Evolutionary conservation across 1,140 invertebrate genomes (phyloP), one percentile per base, ranked within the genome.

Genomic region (Tetragonula clypearis): DNA sequence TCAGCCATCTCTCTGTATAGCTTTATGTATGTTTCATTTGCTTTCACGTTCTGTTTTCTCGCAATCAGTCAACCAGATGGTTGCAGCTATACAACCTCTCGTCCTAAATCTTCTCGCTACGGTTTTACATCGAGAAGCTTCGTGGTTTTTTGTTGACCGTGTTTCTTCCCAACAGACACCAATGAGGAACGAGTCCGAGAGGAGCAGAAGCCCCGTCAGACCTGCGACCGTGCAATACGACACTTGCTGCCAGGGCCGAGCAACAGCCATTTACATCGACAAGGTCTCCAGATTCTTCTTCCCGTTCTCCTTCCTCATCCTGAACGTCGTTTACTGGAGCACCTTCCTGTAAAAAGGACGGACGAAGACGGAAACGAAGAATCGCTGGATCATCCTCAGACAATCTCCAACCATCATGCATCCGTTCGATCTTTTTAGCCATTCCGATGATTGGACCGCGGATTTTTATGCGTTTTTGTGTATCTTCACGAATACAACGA

Each of bases 301-400:
- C 89, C 98, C 98, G 8, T 98, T 98, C 92, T 97, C 98, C 14
- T 98, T 98, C 94, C 96, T 98, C 90, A 97, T 98, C 89, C 95
- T 98, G 26, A 98, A 98, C 92, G 96, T 98, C 88, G 97, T 98
- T 35, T 98, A 98, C 93, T 98, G 98, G 98, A 97, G 97, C 87
- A 98, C 97, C 82, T 98, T 98, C 94, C 96, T 98, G 88, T 97
- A 95, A 93, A 3, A 35, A 11, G 49, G 56, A 68, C 62, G 77
- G 15, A 78, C 19, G 72, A 73, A 62, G 65, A 58, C 12, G 62
- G 23, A 19, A 35, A 19, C 23, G 19, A 35, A 6, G 35, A 30
- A 69, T 66, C 30, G 71, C 19, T n/a, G 60, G 71, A 79, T 79
- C 77, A 26, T 55, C 49, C 3, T 2, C 14, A 4, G 56, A n/a